Conservation (phyloP, 2,113 vertebrate genomes). For the Campylorhamphus procurvoides region DNA sequence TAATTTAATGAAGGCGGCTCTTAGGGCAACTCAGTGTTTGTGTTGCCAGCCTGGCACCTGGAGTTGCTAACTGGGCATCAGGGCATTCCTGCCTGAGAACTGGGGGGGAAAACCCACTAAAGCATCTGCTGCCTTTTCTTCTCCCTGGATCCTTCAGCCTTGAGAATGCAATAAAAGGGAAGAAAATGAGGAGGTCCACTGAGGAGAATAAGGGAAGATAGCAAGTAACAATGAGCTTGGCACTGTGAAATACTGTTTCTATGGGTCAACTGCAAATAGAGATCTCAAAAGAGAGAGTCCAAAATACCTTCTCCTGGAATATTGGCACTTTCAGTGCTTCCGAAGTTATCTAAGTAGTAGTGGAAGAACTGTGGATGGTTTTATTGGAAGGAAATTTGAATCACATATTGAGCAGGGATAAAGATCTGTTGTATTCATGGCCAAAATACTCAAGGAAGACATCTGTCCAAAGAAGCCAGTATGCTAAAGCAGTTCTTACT, state of each 20-base stretch:
- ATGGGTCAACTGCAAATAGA: background rate
- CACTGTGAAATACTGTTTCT: background rate
- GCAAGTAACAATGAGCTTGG: background rate
- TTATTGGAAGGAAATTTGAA: background rate
- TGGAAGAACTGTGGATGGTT: background rate
- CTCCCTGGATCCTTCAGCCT: background rate
- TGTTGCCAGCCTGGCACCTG: background rate
- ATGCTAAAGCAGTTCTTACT: background rate
- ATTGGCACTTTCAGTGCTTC: background rate
- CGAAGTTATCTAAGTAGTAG: background rate
- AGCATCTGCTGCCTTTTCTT: background rate
- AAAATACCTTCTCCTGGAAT: background rate
- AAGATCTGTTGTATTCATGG: background rate
- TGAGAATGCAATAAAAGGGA: background rate
- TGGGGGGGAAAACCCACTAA: rapidly evolving
- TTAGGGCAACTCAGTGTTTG: background rate
- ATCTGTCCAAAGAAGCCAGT: background rate
- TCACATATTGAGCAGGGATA: background rate
- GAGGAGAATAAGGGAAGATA: background rate
- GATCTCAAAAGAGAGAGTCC: background rate
- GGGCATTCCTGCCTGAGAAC: background rate
- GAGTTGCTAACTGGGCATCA: background rate
- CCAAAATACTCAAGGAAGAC: background rate
- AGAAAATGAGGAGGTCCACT: background rate
- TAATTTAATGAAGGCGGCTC: background rate